Evolutionary conservation across 2,797 vertebrate species (phyloP).

Genomic region (Neostethus bicornis): DNA sequence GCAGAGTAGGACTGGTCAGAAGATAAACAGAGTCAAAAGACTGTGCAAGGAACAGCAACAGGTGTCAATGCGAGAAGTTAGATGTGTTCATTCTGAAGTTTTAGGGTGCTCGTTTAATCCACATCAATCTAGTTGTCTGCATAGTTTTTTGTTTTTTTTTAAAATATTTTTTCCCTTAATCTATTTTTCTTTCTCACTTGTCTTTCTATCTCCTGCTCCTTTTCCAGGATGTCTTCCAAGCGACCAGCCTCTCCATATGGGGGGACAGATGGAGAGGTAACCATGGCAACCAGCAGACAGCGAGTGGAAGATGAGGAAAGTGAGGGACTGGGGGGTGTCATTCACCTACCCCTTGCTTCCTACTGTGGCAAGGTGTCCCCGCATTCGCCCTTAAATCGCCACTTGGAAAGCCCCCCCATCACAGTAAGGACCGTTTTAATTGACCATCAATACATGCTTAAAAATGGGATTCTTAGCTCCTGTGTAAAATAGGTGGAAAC

Average conservation of each 20-base stretch:
- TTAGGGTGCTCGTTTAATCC: conserved; percentile 1
- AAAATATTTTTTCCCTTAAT: conserved; percentile 82
- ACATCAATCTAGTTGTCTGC: conserved; percentile 30
- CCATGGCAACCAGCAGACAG: conserved; percentile 99
- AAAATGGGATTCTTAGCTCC: neutral
- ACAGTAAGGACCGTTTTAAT: conserved; percentile 51
- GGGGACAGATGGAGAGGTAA: conserved; percentile 99
- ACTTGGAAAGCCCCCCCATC: conserved; percentile 92
- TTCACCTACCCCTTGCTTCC: conserved; percentile 97
- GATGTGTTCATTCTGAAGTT: conserved; percentile 1
- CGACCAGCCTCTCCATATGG: conserved; percentile 99
- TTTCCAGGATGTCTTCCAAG: conserved; percentile 99
- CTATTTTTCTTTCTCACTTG: conserved; percentile 78
- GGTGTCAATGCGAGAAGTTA: neutral
- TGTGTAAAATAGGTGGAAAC: neutral
- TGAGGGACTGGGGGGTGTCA: conserved; percentile 91
- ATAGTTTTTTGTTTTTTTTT: conserved; percentile 59
- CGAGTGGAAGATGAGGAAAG: conserved; percentile 97
- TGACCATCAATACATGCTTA: neutral
- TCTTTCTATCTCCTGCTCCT: conserved; percentile 81
- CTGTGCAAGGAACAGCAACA: neutral
- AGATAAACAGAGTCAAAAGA: neutral
- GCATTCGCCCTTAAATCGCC: conserved; percentile 84
- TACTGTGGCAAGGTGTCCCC: conserved; percentile 97
- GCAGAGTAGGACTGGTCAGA: conserved; percentile 24